Base-by-base conservation (phyloP, 2,113 vertebrate species). In the Percopsis transmontana region DNA sequence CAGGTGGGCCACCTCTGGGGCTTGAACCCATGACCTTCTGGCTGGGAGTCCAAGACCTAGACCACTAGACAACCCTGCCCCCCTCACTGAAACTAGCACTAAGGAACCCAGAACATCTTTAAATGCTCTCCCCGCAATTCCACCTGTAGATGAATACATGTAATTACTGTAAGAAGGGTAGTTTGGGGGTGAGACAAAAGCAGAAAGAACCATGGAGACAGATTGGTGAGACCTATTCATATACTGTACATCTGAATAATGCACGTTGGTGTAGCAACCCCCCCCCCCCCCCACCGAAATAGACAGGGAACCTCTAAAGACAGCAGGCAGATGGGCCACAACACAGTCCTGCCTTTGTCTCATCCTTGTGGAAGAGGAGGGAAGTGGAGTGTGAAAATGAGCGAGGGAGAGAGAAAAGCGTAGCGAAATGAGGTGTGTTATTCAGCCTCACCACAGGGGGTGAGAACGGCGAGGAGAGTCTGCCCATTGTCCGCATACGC, bases 381-480 rank as follows among this genome's bases (percentile, higher is more conserved):
- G 87, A 90, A 89, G 82, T 72, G 79, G 83, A 80, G 88, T 85
- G 90, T 88, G 91, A 93, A 88, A 91, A 91, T 89, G 87, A 88
- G 83, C 59, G 85, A 76, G 73, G 72, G 55, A 85, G 88, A 79
- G 74, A 83, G 86, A 89, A 91, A 73, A 70, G 88, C 79, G 74
- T 75, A 66, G 53, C 82, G 78, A 84, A 88, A 92, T 86, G 91
- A 90, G 88, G 87, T 89, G 88, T 90, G 89, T 89, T 90, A 92
- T 92, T 92, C 92, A 88, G 89, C 85, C 72, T 86, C 92, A n/a
- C 91, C 84, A 70, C 88, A 72, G 92, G 91, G 87, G 86, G 85
- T 79, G 84, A 84, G 81, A 83, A 79, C 87, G 86, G 87, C 88
- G 77, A 58, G 74, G 68, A 82, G 85, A 80, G 87, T 82, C 85